Base-by-base conservation (phyloP, 2,888 invertebrate genomes). In the Agrilus biguttatus region DNA sequence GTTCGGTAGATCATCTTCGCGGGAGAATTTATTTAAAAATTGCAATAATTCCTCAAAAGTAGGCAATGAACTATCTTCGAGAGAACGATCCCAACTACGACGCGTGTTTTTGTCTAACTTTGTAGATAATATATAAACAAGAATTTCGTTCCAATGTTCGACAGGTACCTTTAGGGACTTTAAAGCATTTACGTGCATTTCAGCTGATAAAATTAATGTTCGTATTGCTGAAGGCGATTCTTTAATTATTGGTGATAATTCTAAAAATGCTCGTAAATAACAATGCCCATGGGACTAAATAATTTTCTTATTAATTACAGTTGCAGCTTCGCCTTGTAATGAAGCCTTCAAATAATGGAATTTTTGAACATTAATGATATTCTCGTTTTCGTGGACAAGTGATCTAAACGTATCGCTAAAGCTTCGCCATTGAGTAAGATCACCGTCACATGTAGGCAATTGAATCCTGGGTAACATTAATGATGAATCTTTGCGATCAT, bases 281-380 rank as follows among this genome's bases (percentile, higher is more conserved):
- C 8, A 42, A 33, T 32, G 41, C 33, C 47, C 47, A 47, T 3
- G 47, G 42, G 28, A 47, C 19, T 14, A 28, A 23, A 37, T 45
- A 47, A 40, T 45, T 45, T 19, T 12, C 39, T 17, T 35, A 40
- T 40, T n/a, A 47, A 46, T 41, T 13, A 46, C 23, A 12, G 42
- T 33, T 1, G 41, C 46, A 19, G 44, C 44, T 14, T 46, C 40
- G 5, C 44, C 44, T 28, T 35, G 37, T 41, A 45, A 33, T 8
- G 35, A 39, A 10, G 42, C 33, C 34, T 33, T 37, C 14, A 46
- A 46, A 36, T 47, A 45, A 36, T 45, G 32, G n/a, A 41, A 34
- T 42, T 39, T 45, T 39, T 45, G 39, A 32, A 41, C 21, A 10
- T 42, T 45, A 6, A 13, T 32, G 10, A 40, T 12, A n/a, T 19